phyloP scores from a whole-genome alignment of 2,113 vertebrate species.

The Egretta garzetta region DNA sequence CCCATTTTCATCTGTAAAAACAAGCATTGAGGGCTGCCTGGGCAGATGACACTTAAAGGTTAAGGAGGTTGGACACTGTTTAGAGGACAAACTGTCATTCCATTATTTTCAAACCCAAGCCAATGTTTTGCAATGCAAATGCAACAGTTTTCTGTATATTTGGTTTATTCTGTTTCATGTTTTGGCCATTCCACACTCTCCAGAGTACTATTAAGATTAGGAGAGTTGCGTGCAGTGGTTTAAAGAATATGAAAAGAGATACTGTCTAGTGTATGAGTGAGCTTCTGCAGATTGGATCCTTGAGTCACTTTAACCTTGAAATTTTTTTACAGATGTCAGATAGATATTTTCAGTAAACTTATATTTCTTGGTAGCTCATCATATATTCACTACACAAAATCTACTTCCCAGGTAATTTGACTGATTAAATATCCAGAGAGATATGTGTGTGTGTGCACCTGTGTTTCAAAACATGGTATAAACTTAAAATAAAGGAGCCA shows the following conservation, averaged over 20 bases:
- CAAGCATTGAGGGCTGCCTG: background rate
- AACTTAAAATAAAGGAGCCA: background rate
- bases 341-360: background rate
- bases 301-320: constrained; percentile 31
- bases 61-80: background rate
- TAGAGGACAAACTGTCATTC: constrained; percentile 27
- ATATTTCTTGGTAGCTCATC: constrained; percentile 10
- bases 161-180: constrained; percentile 50
- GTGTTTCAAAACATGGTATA: background rate
- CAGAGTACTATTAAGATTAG: constrained; percentile 39
- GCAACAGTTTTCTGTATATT: constrained; percentile 11
- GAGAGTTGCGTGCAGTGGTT: constrained; percentile 6
- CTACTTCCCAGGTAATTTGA: background rate
- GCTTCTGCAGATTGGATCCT: background rate
- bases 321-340: background rate
- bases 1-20: constrained; percentile 16
- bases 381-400: constrained; percentile 4
- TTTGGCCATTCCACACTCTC: constrained; percentile 42
- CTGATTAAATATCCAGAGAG: background rate
- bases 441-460: rapidly evolving
- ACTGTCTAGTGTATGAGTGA: background rate
- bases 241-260: constrained; percentile 8
- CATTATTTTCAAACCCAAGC: constrained; percentile 19
- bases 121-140: constrained; percentile 41
- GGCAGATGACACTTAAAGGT: constrained; percentile 30